phyloP scores from a whole-genome alignment of 2,888 invertebrate genomes.

The Acutogordius australiensis region DNA sequence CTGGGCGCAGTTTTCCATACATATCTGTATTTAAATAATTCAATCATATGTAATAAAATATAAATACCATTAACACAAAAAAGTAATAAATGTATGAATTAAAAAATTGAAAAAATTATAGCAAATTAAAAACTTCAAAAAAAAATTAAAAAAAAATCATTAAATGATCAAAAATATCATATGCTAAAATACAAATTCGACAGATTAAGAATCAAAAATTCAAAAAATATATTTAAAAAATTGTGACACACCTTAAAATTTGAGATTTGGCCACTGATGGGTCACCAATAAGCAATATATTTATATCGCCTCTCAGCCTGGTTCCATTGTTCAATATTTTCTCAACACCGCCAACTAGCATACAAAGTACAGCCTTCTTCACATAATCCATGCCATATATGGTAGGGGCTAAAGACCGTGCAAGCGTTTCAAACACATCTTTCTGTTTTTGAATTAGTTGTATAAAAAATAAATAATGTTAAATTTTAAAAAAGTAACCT shows the following conservation, averaged over 20 bases:
- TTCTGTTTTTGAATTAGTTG: slow-evolving; percentile 12
- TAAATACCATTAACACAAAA: too few relatives aligned
- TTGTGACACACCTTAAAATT: slow-evolving; percentile 24
- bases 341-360: slow-evolving; percentile 74
- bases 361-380: slow-evolving; percentile 73
- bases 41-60: too few relatives aligned
- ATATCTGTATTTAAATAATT: too few relatives aligned
- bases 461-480: background rate
- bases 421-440: slow-evolving; percentile 58
- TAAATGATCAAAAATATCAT: too few relatives aligned
- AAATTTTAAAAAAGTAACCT: too few relatives aligned
- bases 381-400: slow-evolving; percentile 87
- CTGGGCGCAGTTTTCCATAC: slow-evolving; percentile 73
- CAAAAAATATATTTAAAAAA: background rate
- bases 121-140: too few relatives aligned
- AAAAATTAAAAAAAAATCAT: background rate
- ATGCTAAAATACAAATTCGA: too few relatives aligned
- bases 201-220: too few relatives aligned
- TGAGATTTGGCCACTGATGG: slow-evolving; percentile 97
- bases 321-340: slow-evolving; percentile 56
- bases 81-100: too few relatives aligned
- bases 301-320: slow-evolving; percentile 57
- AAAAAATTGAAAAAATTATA: too few relatives aligned
- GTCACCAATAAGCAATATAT: slow-evolving; percentile 75
- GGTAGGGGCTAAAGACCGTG: slow-evolving; percentile 75